Conservation (phyloP, 2,113 vertebrate genomes). For the Dicentrarchus labrax region DNA sequence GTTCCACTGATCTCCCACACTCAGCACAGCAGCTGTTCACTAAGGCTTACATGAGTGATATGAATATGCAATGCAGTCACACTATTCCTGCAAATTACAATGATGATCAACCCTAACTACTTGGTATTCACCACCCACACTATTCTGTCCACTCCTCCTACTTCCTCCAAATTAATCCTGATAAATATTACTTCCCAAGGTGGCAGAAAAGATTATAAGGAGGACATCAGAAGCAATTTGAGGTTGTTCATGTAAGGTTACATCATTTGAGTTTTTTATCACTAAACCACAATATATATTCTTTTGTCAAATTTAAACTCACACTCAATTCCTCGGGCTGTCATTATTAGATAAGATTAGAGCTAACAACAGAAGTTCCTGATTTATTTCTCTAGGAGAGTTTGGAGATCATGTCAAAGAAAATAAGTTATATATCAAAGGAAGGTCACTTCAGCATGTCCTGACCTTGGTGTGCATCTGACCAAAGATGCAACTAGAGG, state of each 20-base stretch:
- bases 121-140: slow-evolving; percentile 35
- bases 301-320: neutral
- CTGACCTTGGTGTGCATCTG: neutral
- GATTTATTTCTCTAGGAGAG: neutral
- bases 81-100: slow-evolving; percentile 42
- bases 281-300: neutral
- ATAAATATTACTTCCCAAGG: slow-evolving; percentile 63
- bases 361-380: neutral
- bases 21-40: slow-evolving; percentile 48
- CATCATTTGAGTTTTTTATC: slow-evolving; percentile 14
- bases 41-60: slow-evolving; percentile 13
- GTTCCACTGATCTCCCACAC: slow-evolving; percentile 19
- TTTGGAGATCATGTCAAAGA: neutral
- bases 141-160: slow-evolving; percentile 10
- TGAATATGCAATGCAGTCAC: slow-evolving; percentile 51
- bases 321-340: neutral
- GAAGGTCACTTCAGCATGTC: slow-evolving; percentile 4
- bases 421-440: neutral
- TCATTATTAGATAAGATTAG: slow-evolving; percentile 16
- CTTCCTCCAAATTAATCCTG: slow-evolving; percentile 55
- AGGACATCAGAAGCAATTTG: slow-evolving; percentile 39
- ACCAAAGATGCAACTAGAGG: neutral
- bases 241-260: slow-evolving; percentile 9
- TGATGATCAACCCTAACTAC: slow-evolving; percentile 32
- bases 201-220: slow-evolving; percentile 55